Base-by-base conservation (phyloP, 53 echinoderm and acorn worm genomes). In the Apostichopus leukothele region DNA sequence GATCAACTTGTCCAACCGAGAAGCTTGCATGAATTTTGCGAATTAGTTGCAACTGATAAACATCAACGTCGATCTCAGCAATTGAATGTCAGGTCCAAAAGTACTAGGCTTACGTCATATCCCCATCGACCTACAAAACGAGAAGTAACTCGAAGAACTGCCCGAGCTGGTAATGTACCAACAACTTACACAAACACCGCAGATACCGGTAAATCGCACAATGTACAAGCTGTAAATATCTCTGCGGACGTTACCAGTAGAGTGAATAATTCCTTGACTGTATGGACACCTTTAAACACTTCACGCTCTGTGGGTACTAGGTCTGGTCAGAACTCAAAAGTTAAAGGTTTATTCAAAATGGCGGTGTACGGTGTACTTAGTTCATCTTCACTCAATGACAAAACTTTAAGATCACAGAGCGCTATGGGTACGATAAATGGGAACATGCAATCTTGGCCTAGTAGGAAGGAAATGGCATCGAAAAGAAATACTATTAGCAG, bases 1-100 rank as follows among this genome's bases (percentile, higher is more conserved):
- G 79, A 79, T 18, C 50, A 79, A 79, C 53, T 79, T 19, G 79
- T 79, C n/a, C 79, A 79, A 51, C 79, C 79, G 51, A 79, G 18
- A 79, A 79, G 52, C 0, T 51, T 79, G 53, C 79, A 51, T 7
- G 79, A 79, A 20, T 79, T 79, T 50, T 52, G 79, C 19, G 79
- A 79, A 19, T 79, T 79, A 53, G 79, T 52, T 14, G 14, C 79
- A 50, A 53, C 51, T 51, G 51, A 51, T 53, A 79, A 79, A 79
- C 39, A 39, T 39, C 39, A 39, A 39, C 50, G 53, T 5, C 51
- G n/a, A 5, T 79, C 51, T 79, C 51, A 51, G 50, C 51, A 79
- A 14, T 13, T 12, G n/a, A 51, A 19, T 50, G 3, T 53, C 4
- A 79, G 18, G 10, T 5, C 50, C 6, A 51, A 4, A 13, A 16